Percentiles rank a stretch among this genome's conserved stretches.
Conservation (phyloP, 1,140 invertebrate genomes). For the Heliothis virescens region DNA sequence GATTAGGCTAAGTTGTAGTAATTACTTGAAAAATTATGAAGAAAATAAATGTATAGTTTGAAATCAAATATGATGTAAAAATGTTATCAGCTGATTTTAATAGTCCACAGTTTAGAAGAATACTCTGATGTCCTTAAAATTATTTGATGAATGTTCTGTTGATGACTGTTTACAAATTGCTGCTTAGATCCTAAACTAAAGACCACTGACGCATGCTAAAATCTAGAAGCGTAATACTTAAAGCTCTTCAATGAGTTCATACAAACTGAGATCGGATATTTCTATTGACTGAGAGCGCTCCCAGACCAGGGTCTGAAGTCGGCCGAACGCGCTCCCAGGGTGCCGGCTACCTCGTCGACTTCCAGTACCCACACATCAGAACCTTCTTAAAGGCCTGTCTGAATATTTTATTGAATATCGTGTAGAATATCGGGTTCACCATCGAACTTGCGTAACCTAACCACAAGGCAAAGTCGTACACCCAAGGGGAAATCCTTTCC, state of each 20-base stretch:
- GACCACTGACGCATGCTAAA: conserved; percentile 47
- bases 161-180: not conserved
- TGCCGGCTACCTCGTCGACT: conserved; percentile 86
- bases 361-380: conserved; percentile 91
- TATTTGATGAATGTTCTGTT: not conserved
- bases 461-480: conserved; percentile 96
- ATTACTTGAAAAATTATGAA: too few species aligned
- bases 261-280: conserved; percentile 80
- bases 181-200: conserved; percentile 13
- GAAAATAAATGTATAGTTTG: too few species aligned
- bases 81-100: too few species aligned
- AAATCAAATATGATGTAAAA: too few species aligned
- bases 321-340: conserved; percentile 84
- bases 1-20: too few species aligned
- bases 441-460: conserved; percentile 97
- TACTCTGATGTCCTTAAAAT: too few species aligned
- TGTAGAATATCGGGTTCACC: conserved; percentile 98
- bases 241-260: conserved; percentile 67
- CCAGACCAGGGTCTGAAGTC: conserved; percentile 79
- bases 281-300: conserved; percentile 81
- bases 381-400: conserved; percentile 96
- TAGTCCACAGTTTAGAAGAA: too few species aligned
- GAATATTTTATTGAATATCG: conserved; percentile 97
- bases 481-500: conserved; percentile 90
- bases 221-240: conserved; percentile 63